These are phyloP conservation scores for Stenolophus ochropezus DNA, from an alignment of 2,888 invertebrate species.

Conservation along the genomic window DNA sequence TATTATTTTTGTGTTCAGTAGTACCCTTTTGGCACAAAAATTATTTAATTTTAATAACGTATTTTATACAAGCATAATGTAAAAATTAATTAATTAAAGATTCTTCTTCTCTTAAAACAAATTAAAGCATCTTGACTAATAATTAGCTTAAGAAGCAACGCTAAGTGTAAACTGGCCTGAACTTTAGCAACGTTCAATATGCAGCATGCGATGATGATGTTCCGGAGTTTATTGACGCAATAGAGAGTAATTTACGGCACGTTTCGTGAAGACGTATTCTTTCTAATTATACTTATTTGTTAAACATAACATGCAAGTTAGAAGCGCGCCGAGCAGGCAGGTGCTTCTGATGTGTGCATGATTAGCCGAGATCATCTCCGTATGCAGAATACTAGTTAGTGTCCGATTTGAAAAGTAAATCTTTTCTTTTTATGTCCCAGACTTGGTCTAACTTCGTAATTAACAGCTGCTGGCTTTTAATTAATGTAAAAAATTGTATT, in stretches of 20 bases:
- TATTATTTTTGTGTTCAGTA: too few relatives aligned
- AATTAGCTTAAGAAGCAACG: not conserved
- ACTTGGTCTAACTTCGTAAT: constrained; percentile 28
- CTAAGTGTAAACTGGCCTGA: not conserved
- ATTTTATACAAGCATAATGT: too few relatives aligned
- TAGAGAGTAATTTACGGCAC: constrained; percentile 31
- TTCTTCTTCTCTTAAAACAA: not conserved
- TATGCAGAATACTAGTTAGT: constrained; percentile 45
- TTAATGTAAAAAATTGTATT: constrained; percentile 45
- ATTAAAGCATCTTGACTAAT: not conserved
- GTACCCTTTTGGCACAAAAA: too few relatives aligned
- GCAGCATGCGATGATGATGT: constrained; percentile 15
- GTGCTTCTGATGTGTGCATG: constrained; percentile 21
- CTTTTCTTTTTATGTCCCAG: constrained; percentile 27
- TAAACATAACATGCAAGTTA: constrained; percentile 39
- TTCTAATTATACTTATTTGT: constrained; percentile 48
- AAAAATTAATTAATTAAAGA: too few relatives aligned
- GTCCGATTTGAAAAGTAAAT: constrained; percentile 41
- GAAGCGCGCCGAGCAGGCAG: constrained; percentile 19
- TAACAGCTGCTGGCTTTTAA: constrained; percentile 32
- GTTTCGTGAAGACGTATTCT: constrained; percentile 18
- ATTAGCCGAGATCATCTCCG: constrained; percentile 30
- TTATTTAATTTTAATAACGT: too few relatives aligned
- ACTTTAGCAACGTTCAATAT: not conserved
- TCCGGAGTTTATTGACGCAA: constrained; percentile 24